Base-by-base conservation (phyloP, 2,113 vertebrate species). In the Anthoscopus minutus region DNA sequence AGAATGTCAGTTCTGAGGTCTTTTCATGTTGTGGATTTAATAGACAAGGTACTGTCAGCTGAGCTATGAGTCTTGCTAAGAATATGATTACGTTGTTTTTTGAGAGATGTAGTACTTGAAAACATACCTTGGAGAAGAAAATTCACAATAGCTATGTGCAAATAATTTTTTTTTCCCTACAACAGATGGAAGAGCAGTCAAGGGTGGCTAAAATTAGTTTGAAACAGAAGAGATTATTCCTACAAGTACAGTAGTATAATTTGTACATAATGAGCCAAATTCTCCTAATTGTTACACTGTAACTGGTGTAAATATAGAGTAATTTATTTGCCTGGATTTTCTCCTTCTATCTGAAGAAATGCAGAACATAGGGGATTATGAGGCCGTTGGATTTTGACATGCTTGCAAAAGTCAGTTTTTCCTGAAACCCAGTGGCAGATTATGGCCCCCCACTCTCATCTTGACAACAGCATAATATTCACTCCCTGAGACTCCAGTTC, bases 181-280 rank as follows among this genome's bases (percentile, higher is more conserved):
- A 93, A 61, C 88, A 97, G 93, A 97, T 95, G 94, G 93, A 92
- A 94, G 93, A 92, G 88, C 69, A 84, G 77, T 93, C 77, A 76
- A 94, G 72, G 73, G 82, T 94, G 80, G 61, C 92, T 96, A 94
- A 96, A 96, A 96, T 92, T 96, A 95, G 93, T 88, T 90, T 81
- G 90, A 86, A 94, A 95, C 82, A 81, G 90, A 88, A 80, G 83
- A 95, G 88, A 95, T 96, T 90, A 90, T 95, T 94, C 82, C 77
- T 96, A 72, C 82, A 95, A 94, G 90, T 86, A 71, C 79, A 45
- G 86, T 96, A 86, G 85, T 93, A 86, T 90, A 70, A 93, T 90
- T 94, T 84, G 64, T 71, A 84, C 4, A 3, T 74, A 88, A 81
- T 64, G 88, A 96, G 88, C 80, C 88, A 93, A 88, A 94, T 81